These are phyloP conservation scores for Cheilosia grossa DNA, from an alignment of 2,888 invertebrate species.

Conservation along the genomic window DNA sequence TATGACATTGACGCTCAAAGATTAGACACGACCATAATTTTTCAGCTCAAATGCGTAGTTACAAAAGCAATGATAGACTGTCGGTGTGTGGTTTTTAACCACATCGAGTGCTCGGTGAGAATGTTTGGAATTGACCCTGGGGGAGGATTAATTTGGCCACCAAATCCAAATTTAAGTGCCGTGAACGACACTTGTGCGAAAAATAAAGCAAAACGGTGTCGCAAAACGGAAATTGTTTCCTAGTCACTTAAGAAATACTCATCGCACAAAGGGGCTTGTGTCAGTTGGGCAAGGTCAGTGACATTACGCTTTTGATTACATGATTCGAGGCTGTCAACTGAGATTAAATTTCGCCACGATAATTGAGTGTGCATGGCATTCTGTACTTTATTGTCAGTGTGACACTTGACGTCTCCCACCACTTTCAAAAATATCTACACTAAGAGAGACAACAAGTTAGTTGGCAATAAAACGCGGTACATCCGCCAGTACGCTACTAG, in stretches of 20 bases:
- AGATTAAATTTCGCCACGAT: not conserved
- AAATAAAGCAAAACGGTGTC: not conserved
- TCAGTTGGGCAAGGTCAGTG: constrained; percentile 19
- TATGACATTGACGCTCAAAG: not conserved
- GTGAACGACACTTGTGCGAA: constrained; percentile 15
- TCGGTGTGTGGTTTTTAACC: not conserved
- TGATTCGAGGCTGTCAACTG: not conserved
- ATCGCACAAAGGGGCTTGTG: not conserved
- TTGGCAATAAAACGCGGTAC: too few relatives aligned
- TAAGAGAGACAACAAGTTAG: too few relatives aligned
- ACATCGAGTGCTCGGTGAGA: not conserved
- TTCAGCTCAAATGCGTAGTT: not conserved
- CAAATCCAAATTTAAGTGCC: constrained; percentile 10
- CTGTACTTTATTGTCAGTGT: too few relatives aligned
- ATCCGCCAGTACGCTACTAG: too few relatives aligned
- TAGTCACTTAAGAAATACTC: not conserved
- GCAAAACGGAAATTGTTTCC: constrained; percentile 15
- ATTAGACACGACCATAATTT: not conserved
- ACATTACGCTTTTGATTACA: constrained; percentile 5
- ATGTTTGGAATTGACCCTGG: constrained; percentile 23
- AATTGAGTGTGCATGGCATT: not conserved
- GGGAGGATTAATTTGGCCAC: constrained; percentile 21
- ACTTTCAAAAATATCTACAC: too few relatives aligned
- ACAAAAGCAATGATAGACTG: constrained; percentile 1
- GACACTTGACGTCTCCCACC: too few relatives aligned